Conservation (phyloP, 2,113 vertebrate genomes). For the Myotis brandtii region DNA sequence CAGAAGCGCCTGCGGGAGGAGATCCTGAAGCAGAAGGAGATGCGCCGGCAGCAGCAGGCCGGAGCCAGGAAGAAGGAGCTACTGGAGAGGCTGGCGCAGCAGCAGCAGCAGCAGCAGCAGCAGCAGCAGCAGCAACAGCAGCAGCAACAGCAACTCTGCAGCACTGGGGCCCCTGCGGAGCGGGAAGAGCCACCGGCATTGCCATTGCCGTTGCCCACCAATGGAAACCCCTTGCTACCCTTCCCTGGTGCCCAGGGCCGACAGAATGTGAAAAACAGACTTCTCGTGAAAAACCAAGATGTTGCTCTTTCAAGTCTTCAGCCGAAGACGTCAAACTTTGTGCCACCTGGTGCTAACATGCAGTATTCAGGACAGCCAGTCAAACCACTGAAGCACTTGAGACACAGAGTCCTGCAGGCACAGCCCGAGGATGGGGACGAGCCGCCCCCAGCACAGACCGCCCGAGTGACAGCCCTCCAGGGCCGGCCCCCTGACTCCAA, state of each 20-base stretch:
- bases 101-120: slow-evolving; percentile 86
- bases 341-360: slow-evolving; percentile 71
- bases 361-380: slow-evolving; percentile 84
- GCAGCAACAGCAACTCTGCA: slow-evolving; percentile 84
- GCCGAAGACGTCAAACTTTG: slow-evolving; percentile 79
- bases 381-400: slow-evolving; percentile 84
- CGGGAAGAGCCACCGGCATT: slow-evolving; percentile 73
- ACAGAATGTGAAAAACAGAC: slow-evolving; percentile 88
- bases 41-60: slow-evolving; percentile 96
- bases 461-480: slow-evolving; percentile 79
- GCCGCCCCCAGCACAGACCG: slow-evolving; percentile 72
- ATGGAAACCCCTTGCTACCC: slow-evolving; percentile 83
- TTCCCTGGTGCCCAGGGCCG: slow-evolving; percentile 84
- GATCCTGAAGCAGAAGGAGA: slow-evolving; percentile 95
- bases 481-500: slow-evolving; percentile 87
- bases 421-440: slow-evolving; percentile 79
- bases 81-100: slow-evolving; percentile 92
- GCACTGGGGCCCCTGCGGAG: slow-evolving; percentile 73
- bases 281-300: slow-evolving; percentile 86
- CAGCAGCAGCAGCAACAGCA: slow-evolving; percentile 86
- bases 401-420: slow-evolving; percentile 76
- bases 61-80: slow-evolving; percentile 95
- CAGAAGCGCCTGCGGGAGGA: slow-evolving; percentile 97
- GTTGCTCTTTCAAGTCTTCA: slow-evolving; percentile 39
- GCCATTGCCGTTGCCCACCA: slow-evolving; percentile 75